Evolutionary conservation across 2,113 vertebrate genomes (phyloP), one percentile per base, ranked within the genome.

Genomic region (Cercopithecus mona): DNA sequence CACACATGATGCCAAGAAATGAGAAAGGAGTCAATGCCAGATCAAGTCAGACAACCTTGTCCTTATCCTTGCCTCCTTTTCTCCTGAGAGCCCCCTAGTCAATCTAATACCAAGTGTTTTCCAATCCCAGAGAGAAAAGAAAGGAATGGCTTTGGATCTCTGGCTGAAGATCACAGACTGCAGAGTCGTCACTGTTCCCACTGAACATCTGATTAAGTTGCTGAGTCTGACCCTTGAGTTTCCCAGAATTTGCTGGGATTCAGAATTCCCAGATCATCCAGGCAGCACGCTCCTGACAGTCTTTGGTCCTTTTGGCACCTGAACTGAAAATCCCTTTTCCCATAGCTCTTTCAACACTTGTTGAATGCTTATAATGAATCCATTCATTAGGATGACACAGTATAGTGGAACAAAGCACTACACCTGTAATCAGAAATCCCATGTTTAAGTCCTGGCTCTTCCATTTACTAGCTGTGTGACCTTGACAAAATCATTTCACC

Each of bases 361-460:
- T 64, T 70, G 93, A 96, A 88, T 70, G 72, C 32, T 72, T 96
- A 52, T 40, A 92, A 45, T 30, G n/a, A 80, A 80, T n/a, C 68
- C 45, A 23, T 43, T 95, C 55, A 45, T 40, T 55, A 52, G 14
- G 40, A 25, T 86, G 66, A 14, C 16, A n/a, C 10, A 59, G 20
- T 75, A 6, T 32, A 92, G 50, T 80, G 7, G 72, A 93, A 61
- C 14, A 88, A n/a, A 93, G 70, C 35, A 18, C 9, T 52, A 7
- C 10, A 52, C 64, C 89, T 79, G 14, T n/a, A 50, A 81, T 73
- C 52, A 75, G 38, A 89, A 95, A 57, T 43, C 52, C 52, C n/a
- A 3, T 59, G 50, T 93, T 87, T 87, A 90, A 93, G 50, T 92
- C 38, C 43, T 38, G 35, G 66, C 72, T 93, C 50, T 50, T 95